Conservation (phyloP, 2,113 vertebrate genomes). For the Arvicanthis niloticus region DNA sequence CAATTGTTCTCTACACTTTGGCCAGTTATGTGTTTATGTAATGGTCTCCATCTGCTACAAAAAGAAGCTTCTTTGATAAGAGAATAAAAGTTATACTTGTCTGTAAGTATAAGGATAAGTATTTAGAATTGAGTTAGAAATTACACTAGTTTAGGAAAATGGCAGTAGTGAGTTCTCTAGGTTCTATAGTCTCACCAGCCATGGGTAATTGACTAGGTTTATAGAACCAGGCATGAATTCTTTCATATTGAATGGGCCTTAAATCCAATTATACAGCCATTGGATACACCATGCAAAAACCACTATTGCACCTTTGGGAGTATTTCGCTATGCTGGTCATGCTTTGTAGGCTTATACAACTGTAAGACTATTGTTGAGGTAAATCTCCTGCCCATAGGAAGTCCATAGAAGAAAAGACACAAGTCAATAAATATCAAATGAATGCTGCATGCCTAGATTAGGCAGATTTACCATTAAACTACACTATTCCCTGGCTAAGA, state of each 20-base stretch:
- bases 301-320: not conserved
- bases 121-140: not conserved
- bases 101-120: not conserved
- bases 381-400: too few relatives aligned
- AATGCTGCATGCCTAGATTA: too few relatives aligned
- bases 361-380: not conserved
- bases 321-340: not conserved
- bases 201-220: not conserved
- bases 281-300: not conserved
- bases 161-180: not conserved
- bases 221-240: not conserved
- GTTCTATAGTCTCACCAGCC: not conserved
- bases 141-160: not conserved
- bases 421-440: too few relatives aligned
- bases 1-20: not conserved
- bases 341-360: not conserved
- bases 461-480: too few relatives aligned
- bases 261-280: not conserved
- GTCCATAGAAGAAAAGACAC: too few relatives aligned
- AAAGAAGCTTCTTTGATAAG: not conserved
- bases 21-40: not conserved
- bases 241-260: not conserved
- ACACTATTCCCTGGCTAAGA: too few relatives aligned
- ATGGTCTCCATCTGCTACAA: not conserved
- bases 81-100: not conserved